These are phyloP conservation scores for Pseudomyrmex gracilis DNA, from an alignment of 1,140 invertebrate species.

Conservation along the genomic window DNA sequence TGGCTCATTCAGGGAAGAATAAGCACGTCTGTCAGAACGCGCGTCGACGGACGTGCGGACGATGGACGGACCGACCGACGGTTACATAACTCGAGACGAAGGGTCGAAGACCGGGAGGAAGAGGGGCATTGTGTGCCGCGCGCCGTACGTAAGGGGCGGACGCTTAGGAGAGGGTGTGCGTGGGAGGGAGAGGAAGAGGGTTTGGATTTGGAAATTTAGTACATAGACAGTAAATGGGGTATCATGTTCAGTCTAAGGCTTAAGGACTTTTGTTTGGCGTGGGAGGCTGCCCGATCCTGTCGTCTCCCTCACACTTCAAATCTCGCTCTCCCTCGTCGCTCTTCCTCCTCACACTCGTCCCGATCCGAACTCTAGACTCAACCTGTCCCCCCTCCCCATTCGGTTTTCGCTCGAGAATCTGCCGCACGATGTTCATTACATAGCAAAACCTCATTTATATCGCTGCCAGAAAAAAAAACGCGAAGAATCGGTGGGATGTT, in stretches of 20 bases:
- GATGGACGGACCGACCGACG: constrained; percentile 55
- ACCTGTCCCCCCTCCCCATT: constrained; percentile 44
- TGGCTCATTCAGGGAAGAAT: constrained; percentile 65
- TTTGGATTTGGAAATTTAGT: constrained; percentile 84
- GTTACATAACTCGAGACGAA: constrained; percentile 72
- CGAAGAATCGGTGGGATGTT: too few species aligned
- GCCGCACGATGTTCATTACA: neutral
- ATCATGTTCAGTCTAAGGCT: constrained; percentile 85
- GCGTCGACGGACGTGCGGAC: constrained; percentile 49
- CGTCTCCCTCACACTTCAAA: constrained; percentile 54
- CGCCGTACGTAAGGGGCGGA: constrained; percentile 50
- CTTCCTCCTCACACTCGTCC: neutral
- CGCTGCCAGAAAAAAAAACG: too few species aligned
- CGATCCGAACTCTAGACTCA: constrained; percentile 19
- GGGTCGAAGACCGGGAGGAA: constrained; percentile 23
- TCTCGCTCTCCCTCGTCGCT: neutral
- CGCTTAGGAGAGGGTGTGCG: constrained; percentile 3
- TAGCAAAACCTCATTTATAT: constrained; percentile 13
- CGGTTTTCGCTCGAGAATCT: constrained; percentile 9
- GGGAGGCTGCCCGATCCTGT: constrained; percentile 81
- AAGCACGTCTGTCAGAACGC: constrained; percentile 59
- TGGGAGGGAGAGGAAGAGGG: constrained; percentile 8
- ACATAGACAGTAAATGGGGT: constrained; percentile 84
- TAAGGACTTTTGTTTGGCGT: constrained; percentile 86
- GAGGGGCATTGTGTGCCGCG: constrained; percentile 37